phyloP scores from a whole-genome alignment of 2,888 invertebrate genomes.

The Creontiades dilutus region DNA sequence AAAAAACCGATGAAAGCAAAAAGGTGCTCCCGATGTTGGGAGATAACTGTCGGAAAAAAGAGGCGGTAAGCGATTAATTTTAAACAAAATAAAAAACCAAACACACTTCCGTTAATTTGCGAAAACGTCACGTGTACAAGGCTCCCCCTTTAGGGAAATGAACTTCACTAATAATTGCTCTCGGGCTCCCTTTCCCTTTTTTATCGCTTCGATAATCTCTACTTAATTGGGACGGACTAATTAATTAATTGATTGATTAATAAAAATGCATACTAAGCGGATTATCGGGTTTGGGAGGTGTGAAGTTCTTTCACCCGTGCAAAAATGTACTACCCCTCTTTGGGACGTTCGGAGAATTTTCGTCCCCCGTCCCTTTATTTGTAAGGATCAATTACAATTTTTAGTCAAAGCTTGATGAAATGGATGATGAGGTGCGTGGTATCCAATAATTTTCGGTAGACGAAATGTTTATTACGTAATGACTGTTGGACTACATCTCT shows the following conservation, averaged over 20 bases:
- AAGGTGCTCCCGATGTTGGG: too few species aligned
- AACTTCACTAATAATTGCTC: not conserved
- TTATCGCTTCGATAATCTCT: not conserved
- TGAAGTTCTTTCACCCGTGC: not conserved
- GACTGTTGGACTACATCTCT: too few species aligned
- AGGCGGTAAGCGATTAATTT: too few species aligned
- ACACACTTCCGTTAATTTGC: not conserved
- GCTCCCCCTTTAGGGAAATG: not conserved
- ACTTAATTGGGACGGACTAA: not conserved
- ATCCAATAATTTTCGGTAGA: not conserved
- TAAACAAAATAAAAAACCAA: not conserved
- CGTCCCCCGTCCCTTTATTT: not conserved
- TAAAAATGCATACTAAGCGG: not conserved
- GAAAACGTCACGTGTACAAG: too few species aligned
- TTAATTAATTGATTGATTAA: not conserved
- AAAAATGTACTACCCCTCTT: too few species aligned
- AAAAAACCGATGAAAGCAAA: too few species aligned
- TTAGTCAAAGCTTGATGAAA: not conserved
- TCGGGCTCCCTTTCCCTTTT: not conserved
- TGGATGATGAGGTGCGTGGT: not conserved
- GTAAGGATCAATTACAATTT: not conserved
- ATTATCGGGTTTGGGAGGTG: not conserved
- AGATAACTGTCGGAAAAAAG: too few species aligned
- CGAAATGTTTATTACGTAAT: too few species aligned
- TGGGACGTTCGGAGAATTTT: too few species aligned